These are phyloP conservation scores for Coracopsis vasa DNA, from an alignment of 2,113 vertebrate genomes.

Conservation along the genomic window DNA sequence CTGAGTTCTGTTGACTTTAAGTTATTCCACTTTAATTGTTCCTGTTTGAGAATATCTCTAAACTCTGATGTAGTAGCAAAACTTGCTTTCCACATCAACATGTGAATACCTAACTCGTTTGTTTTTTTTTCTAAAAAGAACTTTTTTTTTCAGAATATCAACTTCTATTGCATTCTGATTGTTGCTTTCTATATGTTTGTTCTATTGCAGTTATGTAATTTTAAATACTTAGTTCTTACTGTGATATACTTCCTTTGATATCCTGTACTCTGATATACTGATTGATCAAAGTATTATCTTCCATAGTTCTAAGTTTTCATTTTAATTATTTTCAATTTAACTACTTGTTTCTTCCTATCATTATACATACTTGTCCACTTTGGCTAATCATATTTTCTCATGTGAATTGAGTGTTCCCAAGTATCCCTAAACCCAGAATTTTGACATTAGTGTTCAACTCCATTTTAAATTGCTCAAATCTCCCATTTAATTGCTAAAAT, in stretches of 20 bases:
- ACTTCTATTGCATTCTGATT: not conserved
- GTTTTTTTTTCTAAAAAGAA: not conserved
- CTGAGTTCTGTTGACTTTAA: not conserved
- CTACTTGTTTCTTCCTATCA: not conserved
- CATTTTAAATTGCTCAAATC: not conserved
- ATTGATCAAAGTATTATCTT: not conserved
- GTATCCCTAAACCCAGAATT: not conserved
- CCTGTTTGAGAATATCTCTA: not conserved
- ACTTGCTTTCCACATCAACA: not conserved
- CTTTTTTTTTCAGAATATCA: not conserved
- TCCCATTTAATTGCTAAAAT: not conserved
- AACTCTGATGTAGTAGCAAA: not conserved
- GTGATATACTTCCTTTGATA: not conserved
- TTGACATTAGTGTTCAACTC: not conserved
- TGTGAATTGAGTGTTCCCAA: not conserved
- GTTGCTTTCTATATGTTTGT: not conserved
- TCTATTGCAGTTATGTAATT: not conserved
- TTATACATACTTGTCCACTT: not conserved
- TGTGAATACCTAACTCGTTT: accelerated
- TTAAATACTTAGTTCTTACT: not conserved
- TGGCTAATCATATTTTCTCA: not conserved
- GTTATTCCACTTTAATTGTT: not conserved
- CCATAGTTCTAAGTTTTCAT: not conserved
- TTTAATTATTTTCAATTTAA: not conserved
- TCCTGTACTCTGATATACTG: not conserved